phyloP scores from a whole-genome alignment of 2,888 invertebrate genomes.

The Chorisops tibialis region DNA sequence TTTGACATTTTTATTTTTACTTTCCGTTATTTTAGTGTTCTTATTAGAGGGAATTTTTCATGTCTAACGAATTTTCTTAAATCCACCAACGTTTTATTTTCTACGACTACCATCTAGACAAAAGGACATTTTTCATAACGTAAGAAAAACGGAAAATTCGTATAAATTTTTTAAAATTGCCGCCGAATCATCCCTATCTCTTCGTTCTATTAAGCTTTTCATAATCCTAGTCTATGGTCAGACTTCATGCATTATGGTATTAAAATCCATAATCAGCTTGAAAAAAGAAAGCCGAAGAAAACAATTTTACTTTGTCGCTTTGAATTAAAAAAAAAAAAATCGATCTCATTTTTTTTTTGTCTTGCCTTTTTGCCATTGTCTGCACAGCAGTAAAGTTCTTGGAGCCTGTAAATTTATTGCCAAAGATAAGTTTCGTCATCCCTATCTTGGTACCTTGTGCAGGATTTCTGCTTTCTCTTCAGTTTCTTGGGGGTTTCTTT shows the following conservation, averaged over 20 bases:
- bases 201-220: too few species aligned
- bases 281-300: conserved; percentile 3
- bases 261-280: not conserved
- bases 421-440: conserved; percentile 16
- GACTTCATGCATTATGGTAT: not conserved
- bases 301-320: conserved; percentile 12
- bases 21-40: too few species aligned
- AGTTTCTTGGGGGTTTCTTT: not conserved
- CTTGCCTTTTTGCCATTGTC: conserved; percentile 7
- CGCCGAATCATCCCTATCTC: not conserved
- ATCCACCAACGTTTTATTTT: too few species aligned
- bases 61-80: conserved; percentile 14
- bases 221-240: not conserved
- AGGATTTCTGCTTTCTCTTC: not conserved
- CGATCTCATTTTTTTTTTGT: not conserved
- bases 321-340: conserved; percentile 8
- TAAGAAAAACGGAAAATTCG: too few species aligned
- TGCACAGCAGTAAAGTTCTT: conserved; percentile 14
- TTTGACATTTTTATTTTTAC: too few species aligned
- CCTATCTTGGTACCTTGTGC: not conserved
- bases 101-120: too few species aligned
- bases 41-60: too few species aligned
- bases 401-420: conserved; percentile 21
- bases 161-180: too few species aligned
- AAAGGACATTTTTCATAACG: too few species aligned